Conservation (phyloP, 2,888 invertebrate species). For the Papilio protenor region DNA sequence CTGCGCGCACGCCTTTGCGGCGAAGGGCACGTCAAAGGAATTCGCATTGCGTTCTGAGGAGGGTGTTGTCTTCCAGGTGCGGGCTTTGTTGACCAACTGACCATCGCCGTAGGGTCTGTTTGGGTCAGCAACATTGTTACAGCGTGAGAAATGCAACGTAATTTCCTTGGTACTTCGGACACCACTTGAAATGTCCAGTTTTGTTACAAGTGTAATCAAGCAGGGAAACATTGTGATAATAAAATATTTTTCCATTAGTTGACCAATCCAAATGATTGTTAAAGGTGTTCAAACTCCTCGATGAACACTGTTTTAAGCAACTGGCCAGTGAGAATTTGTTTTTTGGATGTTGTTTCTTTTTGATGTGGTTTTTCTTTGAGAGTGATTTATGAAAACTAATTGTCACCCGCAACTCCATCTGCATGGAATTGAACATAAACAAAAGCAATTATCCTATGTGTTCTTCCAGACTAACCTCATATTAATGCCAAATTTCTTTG, state of each 20-base stretch:
- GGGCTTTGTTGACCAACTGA: conserved; percentile 79
- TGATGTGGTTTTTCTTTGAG: no score
- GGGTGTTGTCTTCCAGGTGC: conserved; percentile 78
- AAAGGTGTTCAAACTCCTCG: no score
- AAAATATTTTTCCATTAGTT: background rate
- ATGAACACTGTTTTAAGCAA: no score
- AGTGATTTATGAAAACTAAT: no score
- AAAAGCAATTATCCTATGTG: no score
- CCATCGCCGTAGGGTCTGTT: conserved; percentile 67
- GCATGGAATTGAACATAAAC: no score
- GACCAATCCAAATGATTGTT: background rate
- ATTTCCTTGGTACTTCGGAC: background rate
- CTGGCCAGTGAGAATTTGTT: no score
- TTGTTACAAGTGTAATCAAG: background rate
- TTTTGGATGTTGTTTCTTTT: no score
- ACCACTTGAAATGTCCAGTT: background rate
- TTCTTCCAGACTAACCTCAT: no score
- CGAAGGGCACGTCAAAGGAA: conserved; percentile 72
- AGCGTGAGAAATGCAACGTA: conserved; percentile 68
- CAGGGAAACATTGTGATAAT: background rate
- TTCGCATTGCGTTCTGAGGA: conserved; percentile 66
- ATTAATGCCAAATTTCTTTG: no score
- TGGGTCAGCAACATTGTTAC: conserved; percentile 67
- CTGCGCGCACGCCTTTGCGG: conserved; percentile 73
- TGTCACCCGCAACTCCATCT: no score